Evolutionary conservation across 1,140 invertebrate genomes (phyloP), one percentile per base, ranked within the genome.

Genomic region (Leptopilina clavipes): DNA sequence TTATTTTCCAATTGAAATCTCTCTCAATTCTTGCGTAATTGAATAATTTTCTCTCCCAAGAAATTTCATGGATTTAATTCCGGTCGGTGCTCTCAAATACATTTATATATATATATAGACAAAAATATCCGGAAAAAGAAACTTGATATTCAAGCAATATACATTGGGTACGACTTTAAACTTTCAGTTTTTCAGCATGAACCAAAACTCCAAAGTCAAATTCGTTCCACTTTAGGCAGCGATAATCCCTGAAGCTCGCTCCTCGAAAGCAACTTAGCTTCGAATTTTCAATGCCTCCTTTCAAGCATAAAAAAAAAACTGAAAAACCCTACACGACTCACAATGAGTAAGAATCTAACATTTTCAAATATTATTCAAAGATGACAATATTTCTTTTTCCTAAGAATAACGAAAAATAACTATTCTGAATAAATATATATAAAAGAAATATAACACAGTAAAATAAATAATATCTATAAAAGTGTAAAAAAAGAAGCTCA

Each of bases 401-500:
- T 1, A 44, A 44, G 2, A 48, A 14, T 48, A 48, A 48, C 1
- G 14, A 48, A 48, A 48, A 48, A n/a, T n/a, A n/a, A n/a, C n/a
- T 52, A 52, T 52, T 52, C 3, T 52, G 14, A 17, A 31, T n/a
- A 14, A 65, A 25, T 1, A 0, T 31, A 6, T 12, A 59, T 8
- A 22, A 19, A 59, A 10, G 9, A 65, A 65, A 31, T 43, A 31
- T 48, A 12, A 45, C 1, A 43, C 22, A 25, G 25, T 14, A 65
- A 43, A 45, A 14, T 40, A 76, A 76, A 71, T 56, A 43, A 25
- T 10, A 12, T n/a, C n/a, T 14, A 52, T 14, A 70, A 48, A n/a
- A 72, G 9, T n/a, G 17, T 6, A 37, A 14, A 65, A 70, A 43
- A 52, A 37, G 5, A 73, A 10, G 78, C 73, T 83, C 76, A 89